These are phyloP conservation scores for Corythoichthys haematopterus DNA, from an alignment of 2,113 vertebrate species.

Conservation along the genomic window DNA sequence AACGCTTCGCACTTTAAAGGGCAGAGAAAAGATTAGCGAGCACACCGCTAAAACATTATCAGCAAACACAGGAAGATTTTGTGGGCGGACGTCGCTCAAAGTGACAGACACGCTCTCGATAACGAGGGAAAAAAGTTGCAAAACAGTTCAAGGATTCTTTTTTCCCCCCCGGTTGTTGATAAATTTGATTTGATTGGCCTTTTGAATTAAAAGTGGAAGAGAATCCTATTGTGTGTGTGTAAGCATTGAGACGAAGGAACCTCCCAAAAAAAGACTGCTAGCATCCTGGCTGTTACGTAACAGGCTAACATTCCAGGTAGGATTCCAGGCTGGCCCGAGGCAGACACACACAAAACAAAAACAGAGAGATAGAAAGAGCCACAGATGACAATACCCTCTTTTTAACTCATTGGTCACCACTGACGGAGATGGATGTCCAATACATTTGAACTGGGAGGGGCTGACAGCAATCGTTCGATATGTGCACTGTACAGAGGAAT, in stretches of 20 bases:
- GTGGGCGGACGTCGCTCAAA: neutral
- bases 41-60: neutral
- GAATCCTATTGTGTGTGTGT: neutral
- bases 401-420: no score
- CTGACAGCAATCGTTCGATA: no score
- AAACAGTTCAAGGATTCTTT: neutral
- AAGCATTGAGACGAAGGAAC: neutral
- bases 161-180: no score
- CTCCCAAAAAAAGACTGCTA: conserved; percentile 16
- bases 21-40: neutral
- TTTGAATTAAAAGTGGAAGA: neutral
- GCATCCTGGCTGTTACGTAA: conserved; percentile 48
- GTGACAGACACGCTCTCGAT: neutral
- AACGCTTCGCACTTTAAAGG: neutral
- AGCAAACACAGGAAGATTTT: neutral
- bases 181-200: conserved; percentile 4
- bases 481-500: no score
- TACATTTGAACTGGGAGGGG: no score
- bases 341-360: neutral
- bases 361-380: neutral
- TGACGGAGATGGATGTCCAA: no score
- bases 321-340: conserved; percentile 22
- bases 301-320: conserved; percentile 49
- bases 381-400: neutral
- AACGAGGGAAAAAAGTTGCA: neutral